These are phyloP conservation scores for Tympanoctomys barrerae DNA, from an alignment of 2,797 vertebrate species.

Conservation along the genomic window DNA sequence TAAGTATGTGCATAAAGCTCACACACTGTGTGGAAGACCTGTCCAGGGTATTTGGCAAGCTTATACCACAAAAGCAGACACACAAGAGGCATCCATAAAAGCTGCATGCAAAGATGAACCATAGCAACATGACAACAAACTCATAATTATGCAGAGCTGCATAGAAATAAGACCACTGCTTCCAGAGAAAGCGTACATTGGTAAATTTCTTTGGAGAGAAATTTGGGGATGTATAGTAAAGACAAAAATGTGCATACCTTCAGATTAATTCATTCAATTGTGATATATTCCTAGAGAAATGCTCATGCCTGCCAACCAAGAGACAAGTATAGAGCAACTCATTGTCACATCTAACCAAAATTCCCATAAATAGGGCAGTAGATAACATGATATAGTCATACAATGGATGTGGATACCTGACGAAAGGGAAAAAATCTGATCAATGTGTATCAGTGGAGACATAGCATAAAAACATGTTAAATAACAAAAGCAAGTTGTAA, in stretches of 20 bases:
- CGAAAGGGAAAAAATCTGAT: background rate
- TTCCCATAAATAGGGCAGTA: background rate
- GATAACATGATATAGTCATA: background rate
- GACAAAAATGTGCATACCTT: background rate
- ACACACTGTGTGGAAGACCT: background rate
- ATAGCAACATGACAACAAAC: background rate
- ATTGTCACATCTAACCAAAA: constrained; percentile 32
- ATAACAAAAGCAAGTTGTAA: constrained; percentile 38
- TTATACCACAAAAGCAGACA: background rate
- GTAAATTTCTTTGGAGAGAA: constrained; percentile 1
- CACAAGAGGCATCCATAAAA: background rate
- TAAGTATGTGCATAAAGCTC: background rate
- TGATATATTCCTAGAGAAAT: constrained; percentile 26
- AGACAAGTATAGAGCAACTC: background rate
- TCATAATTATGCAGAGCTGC: background rate
- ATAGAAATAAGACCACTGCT: background rate
- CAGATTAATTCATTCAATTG: background rate
- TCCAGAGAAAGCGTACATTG: background rate
- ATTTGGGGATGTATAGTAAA: background rate
- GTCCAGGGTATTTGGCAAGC: background rate
- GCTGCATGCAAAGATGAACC: background rate
- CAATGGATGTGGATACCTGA: background rate
- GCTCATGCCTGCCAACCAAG: background rate
- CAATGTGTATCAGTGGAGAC: background rate
- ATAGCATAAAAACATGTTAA: background rate